Evolutionary conservation across 2,888 invertebrate genomes (phyloP).

Genomic region (Parnassius glacialis): DNA sequence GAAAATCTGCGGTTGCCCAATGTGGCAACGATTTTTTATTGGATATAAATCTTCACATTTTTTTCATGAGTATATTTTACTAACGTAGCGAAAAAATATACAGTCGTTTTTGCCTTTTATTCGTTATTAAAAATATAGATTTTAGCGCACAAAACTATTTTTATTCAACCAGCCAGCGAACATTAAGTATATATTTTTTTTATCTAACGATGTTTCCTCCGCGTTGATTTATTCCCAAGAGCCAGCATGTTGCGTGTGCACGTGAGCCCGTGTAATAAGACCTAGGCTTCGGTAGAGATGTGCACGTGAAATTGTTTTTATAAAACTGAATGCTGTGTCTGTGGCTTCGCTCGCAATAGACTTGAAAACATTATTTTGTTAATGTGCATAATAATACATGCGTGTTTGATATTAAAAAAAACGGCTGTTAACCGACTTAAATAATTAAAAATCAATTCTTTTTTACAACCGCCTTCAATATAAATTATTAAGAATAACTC

Average conservation of each 20-base stretch:
- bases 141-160: conserved; percentile 18
- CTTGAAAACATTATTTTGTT: no score
- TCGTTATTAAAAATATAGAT: conserved; percentile 21
- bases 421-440: no score
- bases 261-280: conserved; percentile 25
- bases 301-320: conserved; percentile 8
- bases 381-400: no score
- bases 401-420: no score
- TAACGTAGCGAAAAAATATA: no score
- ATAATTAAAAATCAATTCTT: no score
- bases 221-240: conserved; percentile 28
- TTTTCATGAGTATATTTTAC: no score
- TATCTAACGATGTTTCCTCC: conserved; percentile 27
- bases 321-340: not conserved
- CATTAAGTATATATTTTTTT: conserved; percentile 17
- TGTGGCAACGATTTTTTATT: no score
- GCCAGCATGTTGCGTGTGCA: conserved; percentile 21
- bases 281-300: conserved; percentile 21
- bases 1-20: no score
- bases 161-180: conserved; percentile 8
- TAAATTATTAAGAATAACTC: no score
- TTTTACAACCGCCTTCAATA: no score
- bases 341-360: not conserved
- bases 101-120: conserved; percentile 5
- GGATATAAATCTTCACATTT: no score